Base-by-base conservation (phyloP, 2,113 vertebrate species). In the Centropus unirufus region DNA sequence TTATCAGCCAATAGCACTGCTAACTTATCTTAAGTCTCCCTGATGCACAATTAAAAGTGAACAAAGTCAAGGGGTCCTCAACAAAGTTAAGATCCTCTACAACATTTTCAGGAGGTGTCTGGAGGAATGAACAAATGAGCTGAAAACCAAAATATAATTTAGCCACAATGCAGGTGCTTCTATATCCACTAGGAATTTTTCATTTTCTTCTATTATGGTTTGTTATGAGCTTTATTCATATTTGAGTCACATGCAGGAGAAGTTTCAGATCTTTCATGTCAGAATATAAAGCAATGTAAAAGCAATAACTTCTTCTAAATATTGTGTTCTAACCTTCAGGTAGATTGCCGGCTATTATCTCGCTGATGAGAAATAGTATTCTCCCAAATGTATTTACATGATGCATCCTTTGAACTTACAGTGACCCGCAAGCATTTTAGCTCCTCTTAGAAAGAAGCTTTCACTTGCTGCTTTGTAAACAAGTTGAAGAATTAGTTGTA, bases 271-370 rank as follows among this genome's bases (percentile, higher is more conserved):
- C 76, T 92, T 92, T 93, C 83, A 87, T 83, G 76, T 90, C 68
- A 89, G 57, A 47, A 22, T 81, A 47, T 89, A 95, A 89, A 87
- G 76, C 94, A 95, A 90, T 58, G 68, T 89, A 93, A 91, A 89
- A 89, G 64, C 73, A 93, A 63, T 87, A 93, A 59, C 46, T 94
- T 89, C 40, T 87, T 89, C 69, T 76, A 70, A 67, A 90, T 93
- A 90, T 55, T 92, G 44, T 81, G 30, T 93, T 92, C 68, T 89
- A 89, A 69, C 23, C 76, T 96, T 94, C 86, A 78, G 57, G 58
- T 92, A 61, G 61, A 84, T 90, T 94, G 74, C 44, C 74, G 84
- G 32, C 52, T 83, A 70, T 96, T 87, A 96, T 55, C 13, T 57
- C 6, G 9, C 64, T 73, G 40, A 86, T 80, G 89, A 87, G 89